phyloP scores from a whole-genome alignment of 2,888 invertebrate species.

The Chymomyza caudatula region DNA sequence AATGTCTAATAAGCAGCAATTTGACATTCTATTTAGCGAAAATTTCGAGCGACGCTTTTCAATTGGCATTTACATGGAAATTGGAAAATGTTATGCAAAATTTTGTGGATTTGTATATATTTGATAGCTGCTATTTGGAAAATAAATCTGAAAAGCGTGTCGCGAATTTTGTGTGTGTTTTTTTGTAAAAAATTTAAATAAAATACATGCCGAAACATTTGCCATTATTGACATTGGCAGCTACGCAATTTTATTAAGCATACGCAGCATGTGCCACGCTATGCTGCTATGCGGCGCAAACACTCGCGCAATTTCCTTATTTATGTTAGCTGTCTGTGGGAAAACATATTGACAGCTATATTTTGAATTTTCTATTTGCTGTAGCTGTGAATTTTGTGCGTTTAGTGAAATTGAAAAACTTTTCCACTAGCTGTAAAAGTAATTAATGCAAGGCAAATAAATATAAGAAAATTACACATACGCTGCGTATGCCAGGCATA shows the following conservation, averaged over 20 bases:
- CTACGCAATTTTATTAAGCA: constrained; percentile 22
- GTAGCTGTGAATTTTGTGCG: neutral
- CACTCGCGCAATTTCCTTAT: neutral
- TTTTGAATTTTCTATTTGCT: neutral
- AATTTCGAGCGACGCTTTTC: neutral
- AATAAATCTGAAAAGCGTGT: neutral
- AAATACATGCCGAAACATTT: constrained; percentile 2
- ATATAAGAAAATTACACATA: neutral
- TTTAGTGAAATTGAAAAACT: neutral
- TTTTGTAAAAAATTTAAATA: neutral
- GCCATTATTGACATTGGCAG: constrained; percentile 26
- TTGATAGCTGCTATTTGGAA: neutral
- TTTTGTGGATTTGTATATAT: neutral
- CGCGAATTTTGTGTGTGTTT: neutral
- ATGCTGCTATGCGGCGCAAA: neutral
- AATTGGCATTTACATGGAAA: neutral
- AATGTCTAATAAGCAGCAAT: neutral
- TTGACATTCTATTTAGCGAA: neutral
- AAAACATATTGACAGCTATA: constrained; percentile 21
- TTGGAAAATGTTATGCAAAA: neutral
- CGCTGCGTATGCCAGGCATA: no score
- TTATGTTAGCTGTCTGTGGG: neutral
- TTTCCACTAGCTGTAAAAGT: neutral
- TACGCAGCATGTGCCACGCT: constrained; percentile 6
- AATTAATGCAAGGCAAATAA: neutral